Base-by-base conservation (phyloP, 30 jellyfish, hydroid and myxozoan species). In the Hydra vulgaris region DNA sequence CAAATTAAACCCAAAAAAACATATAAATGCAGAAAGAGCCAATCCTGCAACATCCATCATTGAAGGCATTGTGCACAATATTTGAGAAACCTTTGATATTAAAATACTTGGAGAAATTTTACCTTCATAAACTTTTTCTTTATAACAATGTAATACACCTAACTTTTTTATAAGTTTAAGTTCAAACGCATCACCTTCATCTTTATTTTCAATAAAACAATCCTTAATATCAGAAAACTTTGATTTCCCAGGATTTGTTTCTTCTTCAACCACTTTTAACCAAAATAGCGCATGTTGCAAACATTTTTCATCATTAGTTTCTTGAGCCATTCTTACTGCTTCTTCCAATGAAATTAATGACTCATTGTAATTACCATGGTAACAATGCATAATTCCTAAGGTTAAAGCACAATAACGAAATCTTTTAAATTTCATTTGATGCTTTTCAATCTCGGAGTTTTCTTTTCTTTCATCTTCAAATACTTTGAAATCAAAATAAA, bases 261-360 rank as follows among this genome's bases (percentile, higher is more conserved):
- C 85, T 78, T 53, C 85, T 22, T 78, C 69, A 20, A 78, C 85
- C 0, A 78, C 19, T 53, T 56, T 53, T 23, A 78, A 18, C 85
- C 85, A 78, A 78, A 78, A 78, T 88, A 88, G 26, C 0, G 96
- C 90, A 81, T 89, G 96, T 21, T 84, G 81, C 61, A 89, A 73
- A 56, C 96, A 89, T 19, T 80, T 72, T 17, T 77, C 76, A 71
- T 89, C 96, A 61, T 85, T 84, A 12, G 96, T 89, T n/a, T 84
- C 90, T 54, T 89, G 96, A 21, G 96, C 96, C 88, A 89, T 85
- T 54, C 81, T 73, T 16, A 84, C 84, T 18, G 96, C 96, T 79
- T 89, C 96, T 78, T 89, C 88, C 73, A 89, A 69, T n/a, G 95
- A 86, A 66, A 87, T 78, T 1, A 84, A 72, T 40, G 96, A 79